Percentiles rank a stretch among this genome's conserved stretches.
phyloP scores from a whole-genome alignment of 64 coral and sea anemone species.

The Pachyseris speciosa region DNA sequence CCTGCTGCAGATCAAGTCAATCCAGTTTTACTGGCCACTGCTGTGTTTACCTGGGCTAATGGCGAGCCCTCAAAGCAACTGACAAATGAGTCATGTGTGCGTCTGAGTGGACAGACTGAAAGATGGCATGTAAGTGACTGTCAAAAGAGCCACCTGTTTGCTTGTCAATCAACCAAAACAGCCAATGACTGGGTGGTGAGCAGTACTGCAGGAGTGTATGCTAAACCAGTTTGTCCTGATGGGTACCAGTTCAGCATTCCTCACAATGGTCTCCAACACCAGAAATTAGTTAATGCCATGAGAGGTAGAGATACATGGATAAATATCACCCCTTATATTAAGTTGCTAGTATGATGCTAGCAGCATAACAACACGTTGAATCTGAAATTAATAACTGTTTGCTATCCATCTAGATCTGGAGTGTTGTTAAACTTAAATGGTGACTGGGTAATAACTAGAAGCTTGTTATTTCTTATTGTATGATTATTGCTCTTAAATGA shows the following conservation, averaged over 20 bases:
- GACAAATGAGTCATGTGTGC: conserved; percentile 49
- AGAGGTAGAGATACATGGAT: conserved; percentile 69
- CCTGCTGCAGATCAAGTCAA: conserved; percentile 85
- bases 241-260: conserved; percentile 82
- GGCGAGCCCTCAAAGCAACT: conserved; percentile 63
- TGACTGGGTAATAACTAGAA: no score
- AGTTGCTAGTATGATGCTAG: conserved; percentile 5
- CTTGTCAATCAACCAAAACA: conserved; percentile 45
- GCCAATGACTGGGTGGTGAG: conserved; percentile 31
- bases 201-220: conserved; percentile 18
- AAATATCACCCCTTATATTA: conserved; percentile 72
- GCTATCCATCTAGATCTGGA: no score
- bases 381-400: background rate
- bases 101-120: conserved; percentile 60
- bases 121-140: conserved; percentile 78
- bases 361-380: background rate
- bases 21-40: conserved; percentile 70
- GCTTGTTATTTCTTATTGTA: no score
- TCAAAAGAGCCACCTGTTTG: conserved; percentile 55
- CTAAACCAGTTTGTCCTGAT: conserved; percentile 65
- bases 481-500: no score
- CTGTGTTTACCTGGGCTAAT: conserved; percentile 88
- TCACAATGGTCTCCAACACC: conserved; percentile 71
- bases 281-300: conserved; percentile 51
- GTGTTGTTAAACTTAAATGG: no score